These are phyloP conservation scores for Spisula subtruncata DNA, from an alignment of 2,888 invertebrate genomes.

Conservation along the genomic window DNA sequence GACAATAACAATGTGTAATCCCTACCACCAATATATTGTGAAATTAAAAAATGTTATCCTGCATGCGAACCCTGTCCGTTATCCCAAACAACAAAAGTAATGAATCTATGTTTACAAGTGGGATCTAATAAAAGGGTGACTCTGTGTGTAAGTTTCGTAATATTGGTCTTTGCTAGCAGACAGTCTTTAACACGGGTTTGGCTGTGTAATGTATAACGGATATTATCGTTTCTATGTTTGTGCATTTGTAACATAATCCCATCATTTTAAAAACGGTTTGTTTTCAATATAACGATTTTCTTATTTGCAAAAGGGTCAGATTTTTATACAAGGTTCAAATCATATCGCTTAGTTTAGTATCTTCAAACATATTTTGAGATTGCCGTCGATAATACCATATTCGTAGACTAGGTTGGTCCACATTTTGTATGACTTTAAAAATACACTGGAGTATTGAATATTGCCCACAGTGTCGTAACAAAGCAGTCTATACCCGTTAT, in stretches of 20 bases:
- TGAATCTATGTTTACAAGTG: no score
- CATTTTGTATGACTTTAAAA: neutral
- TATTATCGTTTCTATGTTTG: no score
- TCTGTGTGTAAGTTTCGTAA: no score
- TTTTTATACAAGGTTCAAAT: neutral
- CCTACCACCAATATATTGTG: no score
- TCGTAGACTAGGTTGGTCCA: neutral
- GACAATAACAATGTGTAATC: no score
- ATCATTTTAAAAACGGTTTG: neutral
- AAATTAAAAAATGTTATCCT: no score
- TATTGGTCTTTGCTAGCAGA: no score
- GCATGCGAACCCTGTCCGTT: no score
- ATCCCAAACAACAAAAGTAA: no score
- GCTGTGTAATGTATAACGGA: no score
- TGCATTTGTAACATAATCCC: neutral
- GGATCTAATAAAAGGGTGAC: no score
- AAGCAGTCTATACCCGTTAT: neutral
- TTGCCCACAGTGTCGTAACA: neutral
- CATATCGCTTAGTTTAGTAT: neutral
- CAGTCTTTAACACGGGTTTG: no score
- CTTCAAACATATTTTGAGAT: constrained; percentile 13
- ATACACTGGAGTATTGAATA: neutral
- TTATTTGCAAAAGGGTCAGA: neutral
- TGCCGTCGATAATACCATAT: neutral
- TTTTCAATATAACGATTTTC: constrained; percentile 1